A percentile compares a stretch with the other conserved stretches of the same genome.
Conservation (phyloP, 1,140 invertebrate species). For the Lethocerus indicus region DNA sequence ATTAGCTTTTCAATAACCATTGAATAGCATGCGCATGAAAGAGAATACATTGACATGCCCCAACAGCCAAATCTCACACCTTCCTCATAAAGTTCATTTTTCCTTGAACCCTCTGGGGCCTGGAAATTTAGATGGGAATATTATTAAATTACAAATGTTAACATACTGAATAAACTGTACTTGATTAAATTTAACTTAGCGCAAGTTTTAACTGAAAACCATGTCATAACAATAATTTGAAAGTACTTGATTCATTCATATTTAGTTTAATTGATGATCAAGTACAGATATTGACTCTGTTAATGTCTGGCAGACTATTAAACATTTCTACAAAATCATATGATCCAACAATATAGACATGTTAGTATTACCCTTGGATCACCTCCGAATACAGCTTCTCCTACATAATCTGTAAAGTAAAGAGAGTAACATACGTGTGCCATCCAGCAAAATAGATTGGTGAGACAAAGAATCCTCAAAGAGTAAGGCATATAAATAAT, state of each 20-base stretch:
- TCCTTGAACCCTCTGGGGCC: slow-evolving; percentile 43
- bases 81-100: slow-evolving; percentile 57
- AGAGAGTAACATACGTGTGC: slow-evolving; percentile 91
- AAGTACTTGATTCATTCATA: no score
- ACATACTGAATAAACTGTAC: background rate
- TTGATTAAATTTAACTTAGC: background rate
- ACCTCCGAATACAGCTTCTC: slow-evolving; percentile 85
- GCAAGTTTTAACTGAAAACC: background rate
- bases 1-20: slow-evolving; percentile 77
- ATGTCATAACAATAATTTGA: no score
- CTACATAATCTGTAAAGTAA: slow-evolving; percentile 95
- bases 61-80: slow-evolving; percentile 89
- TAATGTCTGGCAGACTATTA: no score
- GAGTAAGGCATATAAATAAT: slow-evolving; percentile 81
- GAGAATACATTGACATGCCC: slow-evolving; percentile 92
- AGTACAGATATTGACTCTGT: no score
- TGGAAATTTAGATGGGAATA: slow-evolving; percentile 24
- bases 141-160: background rate
- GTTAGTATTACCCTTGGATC: slow-evolving; percentile 70
- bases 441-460: slow-evolving; percentile 96
- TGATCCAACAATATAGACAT: no score
- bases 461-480: slow-evolving; percentile 71
- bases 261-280: no score
- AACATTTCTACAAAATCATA: no score
- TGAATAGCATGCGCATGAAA: slow-evolving; percentile 87